Evolutionary conservation across 2,113 vertebrate species (phyloP).

Genomic region (Asarcornis scutulata): DNA sequence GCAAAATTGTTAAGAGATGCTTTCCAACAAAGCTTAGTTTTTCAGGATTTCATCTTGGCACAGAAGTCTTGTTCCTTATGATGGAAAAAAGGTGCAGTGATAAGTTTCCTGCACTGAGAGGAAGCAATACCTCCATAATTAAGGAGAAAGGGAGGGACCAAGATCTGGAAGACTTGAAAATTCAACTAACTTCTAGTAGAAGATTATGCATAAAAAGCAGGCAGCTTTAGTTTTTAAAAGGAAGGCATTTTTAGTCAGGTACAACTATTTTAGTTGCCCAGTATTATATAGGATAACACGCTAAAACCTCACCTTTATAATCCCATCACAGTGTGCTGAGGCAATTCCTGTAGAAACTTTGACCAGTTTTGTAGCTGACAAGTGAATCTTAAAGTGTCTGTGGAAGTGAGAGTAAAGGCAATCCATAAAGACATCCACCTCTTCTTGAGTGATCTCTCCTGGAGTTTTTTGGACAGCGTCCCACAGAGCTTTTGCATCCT

Average conservation of each 20-base stretch:
- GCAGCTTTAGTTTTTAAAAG: not conserved
- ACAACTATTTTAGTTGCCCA: not conserved
- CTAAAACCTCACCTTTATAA: slow-evolving; percentile 84
- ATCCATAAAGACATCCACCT: slow-evolving; percentile 85
- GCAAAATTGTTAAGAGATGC: not conserved
- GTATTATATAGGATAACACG: not conserved
- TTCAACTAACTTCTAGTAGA: not conserved
- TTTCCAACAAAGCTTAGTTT: not conserved
- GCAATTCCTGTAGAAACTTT: slow-evolving; percentile 88
- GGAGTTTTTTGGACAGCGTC: slow-evolving; percentile 78
- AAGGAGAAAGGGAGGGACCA: not conserved
- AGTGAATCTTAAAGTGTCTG: slow-evolving; percentile 88
- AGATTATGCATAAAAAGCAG: not conserved
- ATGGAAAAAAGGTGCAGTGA: not conserved
- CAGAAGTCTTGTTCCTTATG: not conserved
- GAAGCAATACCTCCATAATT: not conserved
- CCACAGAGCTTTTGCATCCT: slow-evolving; percentile 91
- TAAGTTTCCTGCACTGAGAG: not conserved
- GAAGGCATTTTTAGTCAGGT: not conserved
- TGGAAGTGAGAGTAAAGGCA: slow-evolving; percentile 89
- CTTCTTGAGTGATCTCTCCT: slow-evolving; percentile 81
- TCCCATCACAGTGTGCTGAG: slow-evolving; percentile 85
- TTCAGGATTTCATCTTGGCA: not conserved
- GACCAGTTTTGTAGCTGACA: slow-evolving; percentile 85
- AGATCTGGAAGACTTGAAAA: not conserved